Conservation (phyloP, 2,113 vertebrate genomes). For the Ivindomyrus marchei region DNA sequence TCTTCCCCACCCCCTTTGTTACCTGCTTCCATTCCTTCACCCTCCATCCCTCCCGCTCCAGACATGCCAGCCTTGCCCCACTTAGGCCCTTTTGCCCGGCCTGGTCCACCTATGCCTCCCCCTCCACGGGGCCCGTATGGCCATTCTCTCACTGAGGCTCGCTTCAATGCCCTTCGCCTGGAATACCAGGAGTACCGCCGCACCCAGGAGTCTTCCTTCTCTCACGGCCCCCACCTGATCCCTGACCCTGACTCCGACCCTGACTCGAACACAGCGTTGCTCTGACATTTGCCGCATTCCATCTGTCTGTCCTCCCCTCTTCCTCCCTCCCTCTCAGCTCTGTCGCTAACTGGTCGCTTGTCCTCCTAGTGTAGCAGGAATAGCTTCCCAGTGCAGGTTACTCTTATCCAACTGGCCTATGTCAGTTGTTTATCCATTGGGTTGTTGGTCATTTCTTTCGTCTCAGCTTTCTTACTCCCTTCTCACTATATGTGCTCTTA, state of each 20-base stretch:
- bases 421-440: neutral
- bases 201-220: slow-evolving; percentile 45
- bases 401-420: neutral
- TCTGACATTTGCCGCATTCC: slow-evolving; percentile 45
- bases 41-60: neutral
- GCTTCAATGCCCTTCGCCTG: slow-evolving; percentile 63
- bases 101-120: slow-evolving; percentile 40
- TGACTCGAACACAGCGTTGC: slow-evolving; percentile 57
- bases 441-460: neutral
- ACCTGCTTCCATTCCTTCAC: neutral
- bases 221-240: slow-evolving; percentile 39
- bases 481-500: neutral
- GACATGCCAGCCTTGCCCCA: neutral
- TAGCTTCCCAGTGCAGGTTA: neutral
- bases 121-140: slow-evolving; percentile 39
- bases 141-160: slow-evolving; percentile 60
- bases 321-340: slow-evolving; percentile 21
- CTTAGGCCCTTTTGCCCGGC: slow-evolving; percentile 22
- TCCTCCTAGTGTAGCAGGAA: slow-evolving; percentile 10
- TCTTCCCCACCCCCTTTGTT: neutral
- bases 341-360: neutral
- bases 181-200: slow-evolving; percentile 63
- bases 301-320: slow-evolving; percentile 27
- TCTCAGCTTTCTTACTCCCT: neutral
- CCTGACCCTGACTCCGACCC: slow-evolving; percentile 49